Percentiles rank a stretch among this genome's conserved stretches.
These are phyloP conservation scores for Caenorhabditis remanei DNA, from an alignment of 1,140 invertebrate species.

Conservation along the genomic window DNA sequence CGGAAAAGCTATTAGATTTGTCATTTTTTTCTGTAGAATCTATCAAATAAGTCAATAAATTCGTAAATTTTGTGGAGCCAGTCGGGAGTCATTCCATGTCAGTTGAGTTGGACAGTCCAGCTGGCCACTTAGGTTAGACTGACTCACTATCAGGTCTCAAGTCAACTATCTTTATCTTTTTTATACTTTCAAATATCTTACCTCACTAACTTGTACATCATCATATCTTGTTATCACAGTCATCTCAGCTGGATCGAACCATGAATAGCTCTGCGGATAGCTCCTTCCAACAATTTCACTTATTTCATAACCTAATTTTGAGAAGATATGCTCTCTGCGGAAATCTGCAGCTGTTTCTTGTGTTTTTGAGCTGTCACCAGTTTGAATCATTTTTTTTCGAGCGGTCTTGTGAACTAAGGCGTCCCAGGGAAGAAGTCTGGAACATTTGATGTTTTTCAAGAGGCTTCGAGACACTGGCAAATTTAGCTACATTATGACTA, in stretches of 20 bases:
- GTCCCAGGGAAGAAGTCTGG: constrained; percentile 25
- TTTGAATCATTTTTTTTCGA: background rate
- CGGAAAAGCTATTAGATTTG: no score
- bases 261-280: constrained; percentile 6
- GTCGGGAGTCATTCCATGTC: no score
- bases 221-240: constrained; percentile 34
- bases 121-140: no score
- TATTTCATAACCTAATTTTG: background rate
- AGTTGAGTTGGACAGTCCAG: no score
- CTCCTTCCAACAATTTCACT: constrained; percentile 13
- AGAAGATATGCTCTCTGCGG: constrained; percentile 8
- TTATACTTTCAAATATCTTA: background rate
- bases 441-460: background rate
- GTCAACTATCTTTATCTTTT: no score
- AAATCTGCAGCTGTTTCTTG: constrained; percentile 22
- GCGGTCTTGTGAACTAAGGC: background rate
- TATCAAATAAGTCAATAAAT: no score
- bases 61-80: no score
- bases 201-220: background rate
- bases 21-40: no score
- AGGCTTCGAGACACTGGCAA: background rate
- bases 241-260: constrained; percentile 25
- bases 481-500: no score
- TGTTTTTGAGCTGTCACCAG: background rate
- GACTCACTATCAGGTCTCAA: no score